Conservation (phyloP, 2,888 invertebrate species). For the Ferrisia virgata region DNA sequence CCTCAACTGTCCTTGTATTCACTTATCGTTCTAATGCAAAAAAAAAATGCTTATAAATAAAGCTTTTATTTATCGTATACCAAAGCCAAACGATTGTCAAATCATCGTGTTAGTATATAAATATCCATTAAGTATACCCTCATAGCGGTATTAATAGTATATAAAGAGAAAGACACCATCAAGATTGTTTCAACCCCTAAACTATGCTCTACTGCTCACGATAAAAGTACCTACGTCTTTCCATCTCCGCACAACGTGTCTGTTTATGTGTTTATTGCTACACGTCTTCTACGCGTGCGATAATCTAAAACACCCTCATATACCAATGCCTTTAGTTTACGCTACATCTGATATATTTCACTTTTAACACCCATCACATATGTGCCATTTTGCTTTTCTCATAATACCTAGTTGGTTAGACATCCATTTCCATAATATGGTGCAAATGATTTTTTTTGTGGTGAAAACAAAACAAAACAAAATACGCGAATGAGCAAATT, state of each 20-base stretch:
- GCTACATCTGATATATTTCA: too few species aligned
- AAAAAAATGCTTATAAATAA: too few species aligned
- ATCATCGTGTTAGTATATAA: neutral
- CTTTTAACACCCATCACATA: neutral
- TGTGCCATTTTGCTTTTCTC: neutral
- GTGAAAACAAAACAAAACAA: too few species aligned
- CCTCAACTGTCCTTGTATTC: too few species aligned
- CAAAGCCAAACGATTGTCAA: neutral
- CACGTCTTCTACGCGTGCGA: neutral
- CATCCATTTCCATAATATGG: too few species aligned
- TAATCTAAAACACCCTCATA: neutral
- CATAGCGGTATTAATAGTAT: neutral
- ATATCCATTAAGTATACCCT: neutral
- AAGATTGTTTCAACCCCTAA: neutral
- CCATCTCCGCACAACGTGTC: neutral
- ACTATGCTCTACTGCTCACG: neutral
- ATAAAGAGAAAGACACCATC: too few species aligned
- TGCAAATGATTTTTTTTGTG: too few species aligned
- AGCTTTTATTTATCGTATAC: neutral
- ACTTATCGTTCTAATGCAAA: too few species aligned
- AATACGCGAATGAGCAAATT: too few species aligned
- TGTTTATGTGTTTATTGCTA: too few species aligned
- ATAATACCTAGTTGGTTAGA: too few species aligned
- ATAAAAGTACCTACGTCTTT: neutral
- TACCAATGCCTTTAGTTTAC: neutral